Evolutionary conservation across 1,140 invertebrate species (phyloP).

Genomic region (Atta texana): DNA sequence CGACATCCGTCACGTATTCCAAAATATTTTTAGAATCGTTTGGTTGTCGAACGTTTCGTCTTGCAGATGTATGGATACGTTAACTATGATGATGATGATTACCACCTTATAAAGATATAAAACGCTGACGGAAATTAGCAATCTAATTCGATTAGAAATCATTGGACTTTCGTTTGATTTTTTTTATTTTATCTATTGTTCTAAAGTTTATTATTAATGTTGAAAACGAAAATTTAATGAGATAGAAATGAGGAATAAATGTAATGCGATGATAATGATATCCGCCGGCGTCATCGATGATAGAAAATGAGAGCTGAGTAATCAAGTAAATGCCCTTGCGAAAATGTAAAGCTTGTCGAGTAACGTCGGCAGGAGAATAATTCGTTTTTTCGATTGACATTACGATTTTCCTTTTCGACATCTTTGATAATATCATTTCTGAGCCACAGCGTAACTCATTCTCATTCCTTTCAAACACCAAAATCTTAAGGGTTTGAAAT

Average conservation of each 20-base stretch:
- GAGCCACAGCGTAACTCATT: not conserved
- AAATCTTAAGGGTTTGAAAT: constrained; percentile 23
- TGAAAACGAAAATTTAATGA: not conserved
- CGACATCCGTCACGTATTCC: not conserved
- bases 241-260: not conserved
- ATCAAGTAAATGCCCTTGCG: constrained; percentile 68
- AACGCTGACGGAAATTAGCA: constrained; percentile 76
- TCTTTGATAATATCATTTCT: not conserved
- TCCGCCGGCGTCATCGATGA: constrained; percentile 62
- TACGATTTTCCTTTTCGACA: not conserved
- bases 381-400: not conserved
- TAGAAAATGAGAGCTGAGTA: constrained; percentile 51
- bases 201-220: not conserved
- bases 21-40: not conserved
- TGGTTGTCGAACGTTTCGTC: constrained; percentile 78
- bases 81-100: constrained; percentile 70
- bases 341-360: constrained; percentile 63
- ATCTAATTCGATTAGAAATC: constrained; percentile 72
- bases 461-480: not conserved
- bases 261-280: constrained; percentile 19
- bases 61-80: constrained; percentile 80
- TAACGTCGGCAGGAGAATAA: constrained; percentile 58
- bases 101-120: constrained; percentile 66
- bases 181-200: not conserved
- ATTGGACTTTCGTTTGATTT: not conserved